Conservation (phyloP, 1,140 invertebrate species). For the Bombus confusus region DNA sequence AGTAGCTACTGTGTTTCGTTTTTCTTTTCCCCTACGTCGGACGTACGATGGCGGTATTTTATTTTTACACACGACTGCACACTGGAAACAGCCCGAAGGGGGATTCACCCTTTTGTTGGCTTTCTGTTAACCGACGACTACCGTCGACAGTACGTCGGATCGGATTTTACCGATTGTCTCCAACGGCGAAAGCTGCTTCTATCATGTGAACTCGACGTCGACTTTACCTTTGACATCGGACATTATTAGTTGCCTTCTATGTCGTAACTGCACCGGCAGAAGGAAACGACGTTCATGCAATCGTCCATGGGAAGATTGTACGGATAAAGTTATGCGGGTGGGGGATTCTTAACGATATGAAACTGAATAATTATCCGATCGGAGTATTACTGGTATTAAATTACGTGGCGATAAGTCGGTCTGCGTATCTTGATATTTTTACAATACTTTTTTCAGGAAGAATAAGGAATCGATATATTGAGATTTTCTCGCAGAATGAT, state of each 20-base stretch:
- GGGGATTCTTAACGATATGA: neutral
- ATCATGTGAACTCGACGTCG: neutral
- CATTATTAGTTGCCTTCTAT: neutral
- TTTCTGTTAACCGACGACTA: neutral
- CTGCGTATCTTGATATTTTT: too few species aligned
- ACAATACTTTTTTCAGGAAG: too few species aligned
- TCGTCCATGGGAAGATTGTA: neutral
- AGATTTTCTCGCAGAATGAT: too few species aligned
- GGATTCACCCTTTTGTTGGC: conserved; percentile 10
- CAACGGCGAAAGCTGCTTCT: neutral
- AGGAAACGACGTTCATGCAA: too few species aligned
- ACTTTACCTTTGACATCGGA: conserved; percentile 11
- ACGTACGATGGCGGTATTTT: neutral
- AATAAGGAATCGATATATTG: too few species aligned
- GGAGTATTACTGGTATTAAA: neutral
- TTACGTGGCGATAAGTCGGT: neutral
- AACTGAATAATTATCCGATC: neutral
- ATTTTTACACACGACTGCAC: conserved; percentile 14
- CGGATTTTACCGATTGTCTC: conserved; percentile 27
- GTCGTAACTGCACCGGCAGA: neutral
- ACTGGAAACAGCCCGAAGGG: neutral
- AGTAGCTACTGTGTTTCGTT: neutral
- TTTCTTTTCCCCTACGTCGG: neutral
- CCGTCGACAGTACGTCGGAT: conserved; percentile 4
- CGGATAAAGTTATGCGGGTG: neutral